These are phyloP conservation scores for Zaprionus camerounensis DNA, from an alignment of 1,140 invertebrate genomes.

Conservation along the genomic window DNA sequence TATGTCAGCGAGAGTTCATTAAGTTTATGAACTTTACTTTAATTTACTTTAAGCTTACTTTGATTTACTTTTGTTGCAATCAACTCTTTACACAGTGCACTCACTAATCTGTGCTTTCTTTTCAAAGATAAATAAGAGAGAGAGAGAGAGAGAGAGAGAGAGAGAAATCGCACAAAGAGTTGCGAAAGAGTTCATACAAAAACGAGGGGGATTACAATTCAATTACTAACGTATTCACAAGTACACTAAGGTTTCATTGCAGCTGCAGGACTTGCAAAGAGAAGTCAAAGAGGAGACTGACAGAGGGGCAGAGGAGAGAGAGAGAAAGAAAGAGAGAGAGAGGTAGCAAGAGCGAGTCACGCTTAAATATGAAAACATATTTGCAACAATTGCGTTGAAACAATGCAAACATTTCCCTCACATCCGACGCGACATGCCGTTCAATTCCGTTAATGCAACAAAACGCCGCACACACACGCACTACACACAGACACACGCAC, in stretches of 20 bases:
- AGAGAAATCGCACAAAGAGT: neutral
- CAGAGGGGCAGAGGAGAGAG: neutral
- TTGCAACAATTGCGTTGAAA: slow-evolving; percentile 59
- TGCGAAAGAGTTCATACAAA: neutral
- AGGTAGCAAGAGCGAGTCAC: slow-evolving; percentile 9
- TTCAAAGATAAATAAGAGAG: neutral
- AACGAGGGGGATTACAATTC: neutral
- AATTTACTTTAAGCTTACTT: neutral
- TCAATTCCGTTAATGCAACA: slow-evolving; percentile 81
- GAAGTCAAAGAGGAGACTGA: neutral
- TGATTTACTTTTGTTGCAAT: neutral
- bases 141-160: neutral
- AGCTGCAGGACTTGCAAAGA: neutral
- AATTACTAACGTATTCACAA: neutral
- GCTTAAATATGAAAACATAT: slow-evolving; percentile 57
- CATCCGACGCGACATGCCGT: slow-evolving; percentile 71
- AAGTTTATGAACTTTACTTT: neutral
- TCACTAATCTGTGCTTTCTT: neutral
- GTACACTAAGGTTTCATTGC: neutral
- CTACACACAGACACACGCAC: slow-evolving; percentile 19
- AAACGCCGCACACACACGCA: slow-evolving; percentile 42
- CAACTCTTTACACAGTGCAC: neutral
- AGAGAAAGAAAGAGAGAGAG: neutral
- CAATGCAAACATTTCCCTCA: slow-evolving; percentile 75
- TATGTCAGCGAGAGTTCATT: slow-evolving; percentile 4